Evolutionary conservation across 2,888 invertebrate species (phyloP), one percentile per base, ranked within the genome.

Genomic region (Acanthosoma haemorrhoidale): DNA sequence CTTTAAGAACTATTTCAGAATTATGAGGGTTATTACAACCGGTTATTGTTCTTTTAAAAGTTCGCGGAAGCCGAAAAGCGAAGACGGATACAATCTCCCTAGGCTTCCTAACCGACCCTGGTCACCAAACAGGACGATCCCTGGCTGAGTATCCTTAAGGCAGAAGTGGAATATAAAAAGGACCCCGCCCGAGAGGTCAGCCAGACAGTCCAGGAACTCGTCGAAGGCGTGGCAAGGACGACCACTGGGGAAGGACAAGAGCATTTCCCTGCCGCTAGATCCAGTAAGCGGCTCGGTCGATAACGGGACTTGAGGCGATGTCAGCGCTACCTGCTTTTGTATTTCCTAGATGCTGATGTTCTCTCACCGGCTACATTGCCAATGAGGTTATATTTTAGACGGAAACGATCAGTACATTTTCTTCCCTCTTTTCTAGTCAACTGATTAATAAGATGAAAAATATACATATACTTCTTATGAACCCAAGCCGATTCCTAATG

Each of bases 101-200:
- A 51, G 29, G 21, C n/a, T 25, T 2, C 25, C 51, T 25, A 25
- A 51, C 21, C 29, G 51, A 51, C 5, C 51, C 41, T 25, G n/a
- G n/a, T n/a, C n/a, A 38, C 57, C 13, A 8, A 13, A n/a, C 6
- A 32, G 16, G 9, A 25, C 39, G 15, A 29, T 38, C 60, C 59
- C 18, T 39, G 39, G 25, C 38, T 11, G n/a, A n/a, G n/a, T n/a
- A n/a, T n/a, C n/a, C n/a, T 32, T 29, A 16, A 4, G 3, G n/a
- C n/a, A 38, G 51, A 51, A 51, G 51, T 25, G 51, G 51, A 51
- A 51, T 51, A 25, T 3, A 25, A 51, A 25, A 21, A 51, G 43
- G n/a, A 68, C 51, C 13, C 29, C 15, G 29, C 36, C n/a, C 38
- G 68, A 68, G 59, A 60, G 39, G 29, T 43, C 59, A 51, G 51